Conservation (phyloP, 2,113 vertebrate genomes). For the Sinocyclocheilus maitianheensis region DNA sequence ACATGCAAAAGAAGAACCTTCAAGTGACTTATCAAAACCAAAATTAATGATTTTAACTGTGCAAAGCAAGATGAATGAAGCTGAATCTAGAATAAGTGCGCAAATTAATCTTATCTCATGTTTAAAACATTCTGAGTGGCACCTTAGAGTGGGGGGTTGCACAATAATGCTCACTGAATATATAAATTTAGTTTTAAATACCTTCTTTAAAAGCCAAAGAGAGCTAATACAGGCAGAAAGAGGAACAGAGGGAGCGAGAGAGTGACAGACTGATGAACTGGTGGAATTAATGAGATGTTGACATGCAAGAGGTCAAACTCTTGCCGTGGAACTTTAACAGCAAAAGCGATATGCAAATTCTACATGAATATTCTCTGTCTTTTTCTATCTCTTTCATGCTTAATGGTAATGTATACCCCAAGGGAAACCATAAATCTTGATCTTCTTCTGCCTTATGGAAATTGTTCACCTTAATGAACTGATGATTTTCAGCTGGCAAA, state of each 20-base stretch:
- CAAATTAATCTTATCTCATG: slow-evolving; percentile 14
- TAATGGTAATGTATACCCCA: slow-evolving; percentile 22
- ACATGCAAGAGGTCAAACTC: slow-evolving; percentile 21
- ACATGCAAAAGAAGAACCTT: background rate
- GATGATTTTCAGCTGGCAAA: background rate
- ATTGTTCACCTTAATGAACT: slow-evolving; percentile 38
- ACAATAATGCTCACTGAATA: slow-evolving; percentile 42
- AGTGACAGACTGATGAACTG: slow-evolving; percentile 11
- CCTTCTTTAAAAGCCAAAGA: slow-evolving; percentile 11
- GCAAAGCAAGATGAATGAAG: slow-evolving; percentile 13
- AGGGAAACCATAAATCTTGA: slow-evolving; percentile 20
- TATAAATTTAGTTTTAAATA: slow-evolving; percentile 6
- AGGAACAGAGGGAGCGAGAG: background rate
- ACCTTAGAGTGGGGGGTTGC: slow-evolving; percentile 4
- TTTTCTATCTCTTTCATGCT: slow-evolving; percentile 19
- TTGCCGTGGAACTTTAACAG: background rate
- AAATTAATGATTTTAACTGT: background rate
- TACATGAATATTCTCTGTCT: slow-evolving; percentile 24
- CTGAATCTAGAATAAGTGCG: background rate
- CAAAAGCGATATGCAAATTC: slow-evolving; percentile 12
- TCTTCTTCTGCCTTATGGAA: slow-evolving; percentile 34
- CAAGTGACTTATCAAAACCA: background rate
- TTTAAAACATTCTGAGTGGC: slow-evolving; percentile 45
- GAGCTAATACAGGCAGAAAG: background rate
- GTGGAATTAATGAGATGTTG: slow-evolving; percentile 41